Percentiles rank a stretch among this genome's conserved stretches.
Conservation (phyloP, 2,888 invertebrate genomes). For the Rapana venosa region DNA sequence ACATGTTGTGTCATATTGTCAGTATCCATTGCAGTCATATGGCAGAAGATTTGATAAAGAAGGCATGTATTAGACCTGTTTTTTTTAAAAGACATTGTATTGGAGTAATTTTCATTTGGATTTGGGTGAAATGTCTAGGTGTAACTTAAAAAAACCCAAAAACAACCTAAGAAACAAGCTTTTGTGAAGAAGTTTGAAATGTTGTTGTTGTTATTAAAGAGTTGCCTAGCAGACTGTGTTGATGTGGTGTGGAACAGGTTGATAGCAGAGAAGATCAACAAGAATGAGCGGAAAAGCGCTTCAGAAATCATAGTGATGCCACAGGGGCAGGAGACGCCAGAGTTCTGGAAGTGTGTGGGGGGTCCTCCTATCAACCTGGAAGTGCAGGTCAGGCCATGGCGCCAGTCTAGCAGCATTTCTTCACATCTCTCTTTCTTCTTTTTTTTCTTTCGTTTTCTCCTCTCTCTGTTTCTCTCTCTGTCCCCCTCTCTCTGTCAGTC, state of each 20-base stretch:
- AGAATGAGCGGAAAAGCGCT: conserved; percentile 97
- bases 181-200: no score
- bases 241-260: conserved; percentile 80
- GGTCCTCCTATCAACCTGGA: conserved; percentile 73
- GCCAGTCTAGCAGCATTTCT: neutral
- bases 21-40: no score
- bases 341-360: conserved; percentile 89
- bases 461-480: neutral
- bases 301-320: conserved; percentile 91
- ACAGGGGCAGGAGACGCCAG: conserved; percentile 89
- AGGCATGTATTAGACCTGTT: no score
- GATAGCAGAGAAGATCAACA: conserved; percentile 98
- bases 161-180: no score
- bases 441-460: neutral
- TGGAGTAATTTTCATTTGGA: no score
- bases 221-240: no score
- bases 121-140: no score
- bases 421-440: neutral
- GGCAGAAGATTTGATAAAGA: no score
- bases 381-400: conserved; percentile 48
- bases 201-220: no score
- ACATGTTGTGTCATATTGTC: no score
- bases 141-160: no score
- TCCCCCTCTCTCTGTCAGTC: neutral
- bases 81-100: no score